These are phyloP conservation scores for Neoascia interrupta DNA, from an alignment of 2,888 invertebrate species.

Conservation along the genomic window DNA sequence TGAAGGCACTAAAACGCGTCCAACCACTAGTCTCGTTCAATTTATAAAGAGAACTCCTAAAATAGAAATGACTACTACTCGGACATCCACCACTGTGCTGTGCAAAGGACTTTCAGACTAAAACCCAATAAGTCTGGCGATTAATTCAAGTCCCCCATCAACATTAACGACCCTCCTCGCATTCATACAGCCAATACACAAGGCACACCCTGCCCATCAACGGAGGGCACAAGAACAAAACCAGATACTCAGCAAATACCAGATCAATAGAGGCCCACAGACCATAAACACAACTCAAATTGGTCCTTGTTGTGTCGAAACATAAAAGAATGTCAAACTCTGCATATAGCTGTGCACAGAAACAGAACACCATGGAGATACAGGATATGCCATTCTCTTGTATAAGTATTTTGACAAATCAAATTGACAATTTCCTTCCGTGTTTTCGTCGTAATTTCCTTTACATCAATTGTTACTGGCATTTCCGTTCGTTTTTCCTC, in stretches of 20 bases:
- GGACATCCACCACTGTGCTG: no score
- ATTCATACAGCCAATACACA: not conserved
- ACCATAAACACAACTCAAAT: conserved; percentile 20
- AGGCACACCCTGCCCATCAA: not conserved
- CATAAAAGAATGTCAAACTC: not conserved
- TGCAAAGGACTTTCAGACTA: no score
- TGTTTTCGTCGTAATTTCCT: conserved; percentile 42
- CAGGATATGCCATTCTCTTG: no score
- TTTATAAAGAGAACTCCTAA: no score
- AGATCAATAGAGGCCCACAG: conserved; percentile 15
- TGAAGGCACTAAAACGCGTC: no score
- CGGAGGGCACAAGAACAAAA: not conserved
- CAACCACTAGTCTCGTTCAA: no score
- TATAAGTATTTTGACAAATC: conserved; percentile 41
- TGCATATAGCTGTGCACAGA: not conserved
- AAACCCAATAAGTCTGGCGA: no score
- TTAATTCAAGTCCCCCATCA: not conserved
- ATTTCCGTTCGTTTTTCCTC: conserved; percentile 37
- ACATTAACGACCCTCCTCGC: not conserved
- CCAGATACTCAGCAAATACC: not conserved
- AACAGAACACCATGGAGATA: no score
- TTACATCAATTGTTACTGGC: conserved; percentile 51
- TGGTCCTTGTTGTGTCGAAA: no score
- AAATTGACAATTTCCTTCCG: conserved; percentile 47
- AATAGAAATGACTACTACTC: no score